Evolutionary conservation across 1,140 invertebrate species (phyloP), one percentile per base, ranked within the genome.

Genomic region (Sesamia nonagrioides): DNA sequence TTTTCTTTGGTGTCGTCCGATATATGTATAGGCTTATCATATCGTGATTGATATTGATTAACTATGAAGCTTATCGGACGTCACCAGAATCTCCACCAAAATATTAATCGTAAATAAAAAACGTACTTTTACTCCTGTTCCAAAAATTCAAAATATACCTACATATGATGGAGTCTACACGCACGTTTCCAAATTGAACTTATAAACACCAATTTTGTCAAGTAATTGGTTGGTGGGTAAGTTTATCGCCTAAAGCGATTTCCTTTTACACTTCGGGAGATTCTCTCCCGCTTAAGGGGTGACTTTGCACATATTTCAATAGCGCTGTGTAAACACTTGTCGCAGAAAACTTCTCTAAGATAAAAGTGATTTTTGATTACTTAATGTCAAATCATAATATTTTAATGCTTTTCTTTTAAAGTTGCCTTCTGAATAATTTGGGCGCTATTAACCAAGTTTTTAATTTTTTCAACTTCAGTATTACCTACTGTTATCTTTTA

Each of bases 291-390:
- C 13, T 13, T 17, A 1, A 40, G 35, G 60, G 35, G 35, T 63
- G 60, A 63, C 27, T 40, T n/a, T 33, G 33, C n/a, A 8, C 27
- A 6, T 45, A 27, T 27, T 27, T 27, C 27, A 3, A 27, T 27
- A 11, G 15, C 13, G 54, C 9, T 13, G 50, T 52, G 52, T 33
- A 15, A 27, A 15, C 33, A 15, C 33, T 6, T 37, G 35, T 17
- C 33, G 60, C 60, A 15, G 35, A 7, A 40, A 63, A 40, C 40
- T 40, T 63, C 60, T 15, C 33, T 15, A 7, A 17, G 33, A 63
- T 40, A n/a, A 63, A 63, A 63, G 35, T 63, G 60, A 63, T 40
- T 63, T 40, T 63, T 63, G 35, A 63, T 63, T 40, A 63, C 60
- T 63, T 63, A 40, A 35, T 63, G 33, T 40, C 9, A 63, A 63